Percentiles rank a stretch among this genome's conserved stretches.
phyloP scores from a whole-genome alignment of 2,888 invertebrate genomes.

The Zele albiditarsus region DNA sequence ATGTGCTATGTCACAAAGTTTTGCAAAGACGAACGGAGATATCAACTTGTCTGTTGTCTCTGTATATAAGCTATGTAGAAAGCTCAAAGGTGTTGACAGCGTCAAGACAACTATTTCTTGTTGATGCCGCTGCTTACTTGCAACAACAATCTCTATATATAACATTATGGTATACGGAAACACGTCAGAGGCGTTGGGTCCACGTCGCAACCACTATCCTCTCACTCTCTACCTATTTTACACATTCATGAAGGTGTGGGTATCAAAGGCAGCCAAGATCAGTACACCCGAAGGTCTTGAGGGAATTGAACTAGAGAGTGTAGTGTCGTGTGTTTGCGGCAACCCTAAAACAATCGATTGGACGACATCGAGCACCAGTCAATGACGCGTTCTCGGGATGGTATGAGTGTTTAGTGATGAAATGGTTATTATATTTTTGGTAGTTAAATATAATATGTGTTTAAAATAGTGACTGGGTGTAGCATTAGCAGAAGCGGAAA shows the following conservation, averaged over 20 bases:
- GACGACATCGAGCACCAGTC: slow-evolving; percentile 48
- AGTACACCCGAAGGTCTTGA: slow-evolving; percentile 54
- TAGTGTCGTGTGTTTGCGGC: slow-evolving; percentile 68
- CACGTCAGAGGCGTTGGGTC: slow-evolving; percentile 16
- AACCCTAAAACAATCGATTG: slow-evolving; percentile 70
- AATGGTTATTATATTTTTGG: too few relatives aligned
- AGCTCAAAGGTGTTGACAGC: slow-evolving; percentile 4
- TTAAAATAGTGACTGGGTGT: neutral
- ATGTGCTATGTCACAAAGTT: slow-evolving; percentile 5
- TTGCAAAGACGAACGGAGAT: neutral
- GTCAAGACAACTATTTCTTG: slow-evolving; percentile 23
- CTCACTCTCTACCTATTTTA: slow-evolving; percentile 56
- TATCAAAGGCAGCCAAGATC: slow-evolving; percentile 69
- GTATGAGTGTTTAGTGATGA: too few relatives aligned
- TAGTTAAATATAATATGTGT: too few relatives aligned
- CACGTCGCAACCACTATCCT: slow-evolving; percentile 7
- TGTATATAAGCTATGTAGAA: slow-evolving; percentile 1
- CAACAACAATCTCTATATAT: slow-evolving; percentile 1
- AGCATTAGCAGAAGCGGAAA: neutral
- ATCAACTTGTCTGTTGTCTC: neutral
- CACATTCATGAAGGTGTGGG: slow-evolving; percentile 67
- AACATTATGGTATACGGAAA: slow-evolving; percentile 5
- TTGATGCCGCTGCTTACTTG: slow-evolving; percentile 28
- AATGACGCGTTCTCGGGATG: neutral
- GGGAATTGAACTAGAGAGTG: slow-evolving; percentile 62